A percentile compares a stretch with the other conserved stretches of the same genome.
These are phyloP conservation scores for Triplophysa dalaica DNA, from an alignment of 2,113 vertebrate genomes.

Conservation along the genomic window DNA sequence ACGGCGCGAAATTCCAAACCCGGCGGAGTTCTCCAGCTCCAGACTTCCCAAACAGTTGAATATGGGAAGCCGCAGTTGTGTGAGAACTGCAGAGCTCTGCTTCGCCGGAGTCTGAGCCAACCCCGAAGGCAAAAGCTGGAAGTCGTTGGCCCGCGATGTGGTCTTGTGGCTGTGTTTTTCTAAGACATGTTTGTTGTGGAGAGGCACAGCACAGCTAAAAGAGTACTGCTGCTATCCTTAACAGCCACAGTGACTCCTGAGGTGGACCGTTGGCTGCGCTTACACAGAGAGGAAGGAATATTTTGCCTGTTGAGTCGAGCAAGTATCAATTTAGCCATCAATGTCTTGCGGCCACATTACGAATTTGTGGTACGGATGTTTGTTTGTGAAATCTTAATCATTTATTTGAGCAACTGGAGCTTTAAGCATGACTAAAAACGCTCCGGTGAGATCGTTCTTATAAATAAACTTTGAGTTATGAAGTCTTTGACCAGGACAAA, in stretches of 20 bases:
- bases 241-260: conserved; percentile 46
- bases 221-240: conserved; percentile 43
- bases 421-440: conserved; percentile 9
- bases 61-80: conserved; percentile 33
- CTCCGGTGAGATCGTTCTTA: conserved; percentile 7
- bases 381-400: conserved; percentile 40
- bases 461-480: background rate
- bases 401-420: conserved; percentile 21
- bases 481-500: background rate
- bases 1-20: conserved; percentile 24
- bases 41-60: conserved; percentile 45
- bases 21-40: background rate
- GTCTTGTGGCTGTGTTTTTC: conserved; percentile 47
- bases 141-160: conserved; percentile 34
- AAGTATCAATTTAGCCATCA: conserved; percentile 48
- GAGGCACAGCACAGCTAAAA: conserved; percentile 37
- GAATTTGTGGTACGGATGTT: conserved; percentile 35
- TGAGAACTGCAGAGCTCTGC: conserved; percentile 36
- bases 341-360: conserved; percentile 32
- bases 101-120: conserved; percentile 36
- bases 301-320: conserved; percentile 32
- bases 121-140: conserved; percentile 29
- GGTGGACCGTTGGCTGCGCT: conserved; percentile 37
- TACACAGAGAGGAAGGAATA: conserved; percentile 38
- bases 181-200: conserved; percentile 51